Percentiles rank a stretch among this genome's conserved stretches.
phyloP scores from a whole-genome alignment of 2,888 invertebrate genomes.

The Eristalis arbustorum region DNA sequence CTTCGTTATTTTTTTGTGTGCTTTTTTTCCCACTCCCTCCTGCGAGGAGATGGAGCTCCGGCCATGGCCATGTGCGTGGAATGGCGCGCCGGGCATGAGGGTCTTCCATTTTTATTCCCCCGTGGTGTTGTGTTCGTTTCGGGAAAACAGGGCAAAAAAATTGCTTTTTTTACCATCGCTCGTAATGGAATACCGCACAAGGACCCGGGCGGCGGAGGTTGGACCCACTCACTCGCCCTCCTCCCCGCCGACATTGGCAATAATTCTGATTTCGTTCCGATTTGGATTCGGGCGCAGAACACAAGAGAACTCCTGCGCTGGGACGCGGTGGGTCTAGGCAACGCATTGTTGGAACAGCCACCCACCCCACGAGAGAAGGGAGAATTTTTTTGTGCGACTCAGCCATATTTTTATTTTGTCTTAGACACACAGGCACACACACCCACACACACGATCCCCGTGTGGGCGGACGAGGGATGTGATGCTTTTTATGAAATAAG shows the following conservation, averaged over 20 bases:
- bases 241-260: slow-evolving; percentile 36
- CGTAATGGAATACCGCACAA: slow-evolving; percentile 30
- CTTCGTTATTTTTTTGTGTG: slow-evolving; percentile 31
- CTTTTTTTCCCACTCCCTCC: not conserved
- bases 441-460: slow-evolving; percentile 2
- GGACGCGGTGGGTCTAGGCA: slow-evolving; percentile 29
- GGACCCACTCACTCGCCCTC: not conserved
- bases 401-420: slow-evolving; percentile 67
- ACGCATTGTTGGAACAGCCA: slow-evolving; percentile 29
- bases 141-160: slow-evolving; percentile 23
- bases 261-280: slow-evolving; percentile 64
- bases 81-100: slow-evolving; percentile 11
- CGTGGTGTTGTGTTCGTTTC: not conserved
- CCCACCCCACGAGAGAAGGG: slow-evolving; percentile 2
- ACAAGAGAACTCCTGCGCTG: no score
- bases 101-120: slow-evolving; percentile 57
- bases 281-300: slow-evolving; percentile 49
- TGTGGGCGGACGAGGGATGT: slow-evolving; percentile 7
- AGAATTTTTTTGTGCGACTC: slow-evolving; percentile 63
- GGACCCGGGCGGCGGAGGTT: not conserved
- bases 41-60: not conserved
- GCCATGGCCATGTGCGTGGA: not conserved
- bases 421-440: no score
- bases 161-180: slow-evolving; percentile 46
- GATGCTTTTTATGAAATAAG: slow-evolving; percentile 68